Evolutionary conservation across 2,797 vertebrate genomes (phyloP).

Genomic region (Pangasius larnaudii): DNA sequence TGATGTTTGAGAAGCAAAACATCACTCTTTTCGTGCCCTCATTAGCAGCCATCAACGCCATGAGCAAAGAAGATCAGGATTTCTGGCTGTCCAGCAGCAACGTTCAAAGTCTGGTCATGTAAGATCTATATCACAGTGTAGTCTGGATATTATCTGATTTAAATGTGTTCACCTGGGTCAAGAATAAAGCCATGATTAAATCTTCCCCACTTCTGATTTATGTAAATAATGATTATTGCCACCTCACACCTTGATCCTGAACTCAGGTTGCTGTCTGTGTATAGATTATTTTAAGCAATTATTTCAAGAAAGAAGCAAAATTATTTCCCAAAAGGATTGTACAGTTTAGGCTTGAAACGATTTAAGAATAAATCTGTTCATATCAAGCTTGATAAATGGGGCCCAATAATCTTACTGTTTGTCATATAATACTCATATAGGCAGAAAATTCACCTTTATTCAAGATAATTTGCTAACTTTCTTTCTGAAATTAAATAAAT

Average conservation of each 20-base stretch:
- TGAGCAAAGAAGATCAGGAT: conserved; percentile 79
- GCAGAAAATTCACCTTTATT: background rate
- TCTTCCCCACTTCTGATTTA: background rate
- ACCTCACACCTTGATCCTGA: background rate
- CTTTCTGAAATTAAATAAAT: no score
- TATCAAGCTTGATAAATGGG: background rate
- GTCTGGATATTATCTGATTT: background rate
- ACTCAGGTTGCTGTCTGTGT: background rate
- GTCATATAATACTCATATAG: background rate
- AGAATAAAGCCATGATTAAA: background rate
- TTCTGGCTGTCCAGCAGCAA: conserved; percentile 85
- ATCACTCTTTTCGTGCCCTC: conserved; percentile 88
- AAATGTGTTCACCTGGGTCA: background rate
- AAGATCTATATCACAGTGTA: conserved; percentile 13
- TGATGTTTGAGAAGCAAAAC: conserved; percentile 76
- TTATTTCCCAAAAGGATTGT: background rate
- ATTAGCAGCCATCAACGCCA: conserved; percentile 73
- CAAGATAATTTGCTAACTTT: no score
- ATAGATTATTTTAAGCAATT: background rate
- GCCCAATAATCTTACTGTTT: background rate
- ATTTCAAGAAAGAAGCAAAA: background rate
- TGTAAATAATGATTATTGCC: background rate
- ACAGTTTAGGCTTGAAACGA: background rate
- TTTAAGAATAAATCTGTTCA: background rate
- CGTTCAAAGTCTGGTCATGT: conserved; percentile 86